Conservation (phyloP, 2,113 vertebrate genomes). For the Burhinus oedicnemus region DNA sequence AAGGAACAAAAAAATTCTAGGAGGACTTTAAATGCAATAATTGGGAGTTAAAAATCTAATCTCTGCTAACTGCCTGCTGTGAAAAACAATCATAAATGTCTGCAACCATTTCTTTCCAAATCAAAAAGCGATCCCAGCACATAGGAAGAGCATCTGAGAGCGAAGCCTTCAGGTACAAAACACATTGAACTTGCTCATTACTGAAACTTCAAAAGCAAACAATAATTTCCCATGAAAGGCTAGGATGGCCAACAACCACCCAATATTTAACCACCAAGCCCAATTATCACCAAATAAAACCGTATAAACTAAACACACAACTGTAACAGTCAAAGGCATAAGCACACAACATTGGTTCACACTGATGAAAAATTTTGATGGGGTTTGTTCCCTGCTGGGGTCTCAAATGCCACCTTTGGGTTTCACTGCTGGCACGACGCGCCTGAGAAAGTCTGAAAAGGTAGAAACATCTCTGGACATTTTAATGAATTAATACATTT, state of each 20-base stretch:
- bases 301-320: not conserved
- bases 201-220: slow-evolving; percentile 27
- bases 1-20: not conserved
- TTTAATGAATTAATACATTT: not conserved
- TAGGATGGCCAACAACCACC: not conserved
- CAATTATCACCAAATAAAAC: slow-evolving; percentile 53
- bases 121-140: not conserved
- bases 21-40: not conserved
- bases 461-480: not conserved
- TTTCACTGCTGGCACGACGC: not conserved
- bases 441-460: not conserved
- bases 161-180: not conserved
- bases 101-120: not conserved
- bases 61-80: slow-evolving; percentile 2
- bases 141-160: not conserved
- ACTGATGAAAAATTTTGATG: not conserved
- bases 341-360: not conserved
- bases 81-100: not conserved
- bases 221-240: not conserved
- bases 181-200: not conserved
- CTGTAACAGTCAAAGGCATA: not conserved
- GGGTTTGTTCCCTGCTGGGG: not conserved
- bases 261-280: not conserved
- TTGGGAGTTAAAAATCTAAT: not conserved
- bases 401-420: not conserved